Evolutionary conservation across 2,113 vertebrate species (phyloP).

Genomic region (Pangasianodon hypophthalmus): DNA sequence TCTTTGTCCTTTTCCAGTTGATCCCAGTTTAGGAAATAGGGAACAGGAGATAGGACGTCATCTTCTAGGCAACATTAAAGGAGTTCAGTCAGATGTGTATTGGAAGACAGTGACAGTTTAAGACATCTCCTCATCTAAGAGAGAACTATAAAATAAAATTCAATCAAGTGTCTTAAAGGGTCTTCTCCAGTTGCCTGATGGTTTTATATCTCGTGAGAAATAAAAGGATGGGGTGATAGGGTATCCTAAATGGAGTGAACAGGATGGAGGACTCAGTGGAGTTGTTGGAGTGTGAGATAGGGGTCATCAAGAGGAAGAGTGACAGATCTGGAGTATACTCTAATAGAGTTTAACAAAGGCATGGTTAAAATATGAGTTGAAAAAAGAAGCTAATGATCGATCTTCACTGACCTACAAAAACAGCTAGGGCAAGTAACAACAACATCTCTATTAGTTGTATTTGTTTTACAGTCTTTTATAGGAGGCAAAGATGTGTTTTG

Average conservation of each 20-base stretch:
- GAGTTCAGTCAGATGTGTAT: conserved; percentile 29
- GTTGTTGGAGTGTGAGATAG: neutral
- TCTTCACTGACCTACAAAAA: conserved; percentile 8
- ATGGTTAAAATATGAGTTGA: neutral
- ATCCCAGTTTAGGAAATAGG: conserved; percentile 50
- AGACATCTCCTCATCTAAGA: neutral
- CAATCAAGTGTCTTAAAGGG: neutral
- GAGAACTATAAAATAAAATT: neutral
- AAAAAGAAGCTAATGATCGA: conserved; percentile 16
- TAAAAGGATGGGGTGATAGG: neutral
- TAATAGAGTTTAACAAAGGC: conserved; percentile 4
- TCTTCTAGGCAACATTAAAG: conserved; percentile 19
- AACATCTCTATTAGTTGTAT: neutral
- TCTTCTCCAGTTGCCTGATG: neutral
- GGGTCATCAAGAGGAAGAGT: conserved; percentile 15
- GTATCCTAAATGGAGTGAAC: neutral
- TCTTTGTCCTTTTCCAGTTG: conserved; percentile 57
- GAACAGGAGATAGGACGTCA: neutral
- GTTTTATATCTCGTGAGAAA: neutral
- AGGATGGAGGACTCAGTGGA: neutral
- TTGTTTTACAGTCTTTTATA: neutral
- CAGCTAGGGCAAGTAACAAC: neutral
- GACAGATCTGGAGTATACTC: conserved; percentile 46
- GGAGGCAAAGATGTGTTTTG: neutral
- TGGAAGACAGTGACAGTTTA: conserved; percentile 51